Evolutionary conservation across 1,140 invertebrate genomes (phyloP), one percentile per base, ranked within the genome.

Genomic region (Drosophila bocqueti): DNA sequence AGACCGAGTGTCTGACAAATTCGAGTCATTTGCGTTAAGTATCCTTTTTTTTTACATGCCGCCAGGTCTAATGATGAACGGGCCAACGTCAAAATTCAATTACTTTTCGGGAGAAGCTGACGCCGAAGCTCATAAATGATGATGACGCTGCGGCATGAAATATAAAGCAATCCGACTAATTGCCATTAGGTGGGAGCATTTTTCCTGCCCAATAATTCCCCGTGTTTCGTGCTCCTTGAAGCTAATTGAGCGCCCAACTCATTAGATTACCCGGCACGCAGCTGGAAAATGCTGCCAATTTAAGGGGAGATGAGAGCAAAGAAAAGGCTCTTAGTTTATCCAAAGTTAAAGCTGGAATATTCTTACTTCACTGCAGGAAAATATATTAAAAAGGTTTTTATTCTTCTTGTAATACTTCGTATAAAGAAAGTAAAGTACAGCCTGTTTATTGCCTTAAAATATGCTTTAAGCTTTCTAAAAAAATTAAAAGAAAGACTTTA

Each of bases 81-180:
- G 45, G 21, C 36, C 42, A 46, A 79, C 81, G 81, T 89, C 81
- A 84, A 81, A 89, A 89, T 89, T 90, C 85, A 89, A 89, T 89
- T 89, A 84, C 64, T 75, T 64, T 59, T 40, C 16, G 15, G 13
- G 38, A 52, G 58, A 50, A 66, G 77, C 65, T 57, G 46, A 67
- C 2, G 29, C 16, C 18, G 34, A n/a, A 38, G 66, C 78, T 89
- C 85, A 90, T 90, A 90, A 90, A 90, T 90, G 85, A 79, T 89
- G 81, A 78, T 82, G 83, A 83, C 36, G 68, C 64, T 55, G 60
- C 62, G 60, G 49, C 64, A 79, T 81, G 75, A 90, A 85, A 90
- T 90, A 90, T 90, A 90, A 85, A 85, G 72, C 86, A 90, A 90
- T 90, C 83, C 83, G 63, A 43, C 85, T 91, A 90, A 90, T 90